These are phyloP conservation scores for Pteromalus puparum DNA, from an alignment of 1,140 invertebrate genomes.

Conservation along the genomic window DNA sequence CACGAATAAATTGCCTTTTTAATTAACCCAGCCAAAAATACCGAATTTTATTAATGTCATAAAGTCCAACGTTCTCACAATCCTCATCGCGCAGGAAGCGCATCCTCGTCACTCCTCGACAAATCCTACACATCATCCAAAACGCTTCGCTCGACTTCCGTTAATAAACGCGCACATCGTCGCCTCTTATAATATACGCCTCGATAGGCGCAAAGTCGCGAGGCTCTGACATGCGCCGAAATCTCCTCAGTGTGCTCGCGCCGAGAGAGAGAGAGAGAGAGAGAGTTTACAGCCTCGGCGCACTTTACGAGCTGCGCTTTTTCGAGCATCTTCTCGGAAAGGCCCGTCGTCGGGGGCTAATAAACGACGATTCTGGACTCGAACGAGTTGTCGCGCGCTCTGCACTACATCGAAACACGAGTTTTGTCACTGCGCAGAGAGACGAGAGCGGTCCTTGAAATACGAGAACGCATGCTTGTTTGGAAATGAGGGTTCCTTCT, in stretches of 20 bases:
- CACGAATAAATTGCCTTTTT: not conserved
- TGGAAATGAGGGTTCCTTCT: not conserved
- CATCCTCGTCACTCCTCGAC: not conserved
- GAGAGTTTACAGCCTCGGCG: slow-evolving; percentile 3
- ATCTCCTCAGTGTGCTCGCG: not conserved
- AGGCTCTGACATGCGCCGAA: not conserved
- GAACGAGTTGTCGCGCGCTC: slow-evolving; percentile 12
- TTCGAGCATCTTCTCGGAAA: not conserved
- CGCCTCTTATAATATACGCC: not conserved
- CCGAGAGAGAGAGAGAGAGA: not conserved
- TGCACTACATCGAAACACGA: slow-evolving; percentile 6
- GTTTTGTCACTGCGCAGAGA: not conserved
- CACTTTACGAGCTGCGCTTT: slow-evolving; percentile 11
- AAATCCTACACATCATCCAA: not conserved
- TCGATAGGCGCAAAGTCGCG: not conserved
- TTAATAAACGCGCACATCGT: slow-evolving; percentile 11
- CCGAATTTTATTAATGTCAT: not conserved
- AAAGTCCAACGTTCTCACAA: not conserved
- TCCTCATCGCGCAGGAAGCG: not conserved
- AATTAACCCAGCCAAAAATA: not conserved
- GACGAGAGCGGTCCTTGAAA: not conserved
- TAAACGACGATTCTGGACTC: not conserved
- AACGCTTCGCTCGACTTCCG: not conserved
- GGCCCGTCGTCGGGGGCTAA: not conserved
- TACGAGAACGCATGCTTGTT: not conserved